These are phyloP conservation scores for Seira musarum DNA, from an alignment of 2,888 invertebrate species.

Conservation along the genomic window DNA sequence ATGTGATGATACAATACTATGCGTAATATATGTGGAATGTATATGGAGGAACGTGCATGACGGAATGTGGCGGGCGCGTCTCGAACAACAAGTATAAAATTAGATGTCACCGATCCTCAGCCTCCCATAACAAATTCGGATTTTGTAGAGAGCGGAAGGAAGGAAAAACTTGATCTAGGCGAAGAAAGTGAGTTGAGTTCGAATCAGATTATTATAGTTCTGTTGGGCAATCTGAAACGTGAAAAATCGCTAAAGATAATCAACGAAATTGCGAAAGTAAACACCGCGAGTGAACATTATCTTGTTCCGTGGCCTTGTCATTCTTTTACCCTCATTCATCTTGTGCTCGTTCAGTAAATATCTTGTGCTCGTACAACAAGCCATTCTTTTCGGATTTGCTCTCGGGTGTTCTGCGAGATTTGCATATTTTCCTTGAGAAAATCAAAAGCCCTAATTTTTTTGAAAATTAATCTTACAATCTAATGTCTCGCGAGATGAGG, in stretches of 20 bases:
- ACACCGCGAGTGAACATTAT: conserved; percentile 38
- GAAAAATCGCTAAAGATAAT: conserved; percentile 6
- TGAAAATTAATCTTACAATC: conserved; percentile 24
- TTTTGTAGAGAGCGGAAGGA: conserved; percentile 37
- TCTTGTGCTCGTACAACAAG: conserved; percentile 28
- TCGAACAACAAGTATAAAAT: conserved; percentile 58
- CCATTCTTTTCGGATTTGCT: too few relatives aligned
- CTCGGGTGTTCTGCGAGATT: neutral
- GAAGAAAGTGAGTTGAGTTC: conserved; percentile 34
- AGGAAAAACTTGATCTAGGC: conserved; percentile 11
- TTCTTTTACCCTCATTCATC: conserved; percentile 50
- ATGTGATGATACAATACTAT: conserved; percentile 25
- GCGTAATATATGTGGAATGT: conserved; percentile 15
- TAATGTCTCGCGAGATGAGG: conserved; percentile 47
- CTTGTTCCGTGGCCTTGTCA: conserved; percentile 47
- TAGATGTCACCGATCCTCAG: conserved; percentile 44
- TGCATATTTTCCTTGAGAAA: conserved; percentile 16
- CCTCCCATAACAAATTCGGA: conserved; percentile 49
- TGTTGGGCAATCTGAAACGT: conserved; percentile 46
- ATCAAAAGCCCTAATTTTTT: neutral
- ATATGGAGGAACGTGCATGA: conserved; percentile 36
- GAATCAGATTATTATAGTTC: neutral
- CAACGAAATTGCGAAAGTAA: too few relatives aligned
- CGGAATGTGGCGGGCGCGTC: conserved; percentile 50
- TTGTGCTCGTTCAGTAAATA: conserved; percentile 19